A percentile compares a stretch with the other conserved stretches of the same genome.
Conservation (phyloP, 2,888 invertebrate species). For the Andrena minutula region DNA sequence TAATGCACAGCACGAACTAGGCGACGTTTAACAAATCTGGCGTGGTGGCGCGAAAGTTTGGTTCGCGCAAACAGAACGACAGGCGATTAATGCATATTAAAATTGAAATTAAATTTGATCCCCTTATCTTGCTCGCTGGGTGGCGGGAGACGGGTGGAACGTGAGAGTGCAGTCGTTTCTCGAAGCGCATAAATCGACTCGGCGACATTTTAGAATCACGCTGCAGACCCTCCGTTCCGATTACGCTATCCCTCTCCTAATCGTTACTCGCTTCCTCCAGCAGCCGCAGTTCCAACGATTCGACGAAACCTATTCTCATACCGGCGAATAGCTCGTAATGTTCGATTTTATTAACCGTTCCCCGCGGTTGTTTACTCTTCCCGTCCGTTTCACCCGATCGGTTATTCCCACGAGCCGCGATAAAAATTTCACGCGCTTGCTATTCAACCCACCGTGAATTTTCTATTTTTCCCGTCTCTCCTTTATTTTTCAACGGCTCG, state of each 20-base stretch:
- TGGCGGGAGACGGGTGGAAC: conserved; percentile 29
- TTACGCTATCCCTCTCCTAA: not conserved
- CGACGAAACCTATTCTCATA: not conserved
- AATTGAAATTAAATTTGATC: conserved; percentile 59
- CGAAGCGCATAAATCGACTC: conserved; percentile 29
- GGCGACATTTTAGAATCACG: conserved; percentile 12
- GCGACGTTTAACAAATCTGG: not conserved
- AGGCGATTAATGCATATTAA: conserved; percentile 61
- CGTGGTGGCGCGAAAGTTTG: conserved; percentile 32
- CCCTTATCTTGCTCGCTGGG: conserved; percentile 42
- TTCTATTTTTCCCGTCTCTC: not conserved
- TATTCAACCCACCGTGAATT: not conserved
- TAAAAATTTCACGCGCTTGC: conserved; percentile 1
- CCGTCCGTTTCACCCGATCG: not conserved
- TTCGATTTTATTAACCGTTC: conserved; percentile 15
- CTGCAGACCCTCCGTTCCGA: conserved; percentile 9
- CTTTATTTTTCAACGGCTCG: not conserved
- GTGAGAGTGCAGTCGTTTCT: conserved; percentile 30
- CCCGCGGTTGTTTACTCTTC: not conserved
- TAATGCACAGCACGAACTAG: not conserved
- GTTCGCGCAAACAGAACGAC: conserved; percentile 34
- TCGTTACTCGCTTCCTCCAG: not conserved
- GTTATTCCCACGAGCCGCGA: not conserved
- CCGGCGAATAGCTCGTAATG: not conserved
- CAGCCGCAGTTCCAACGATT: not conserved